phyloP scores from a whole-genome alignment of 2,888 invertebrate genomes.

The Rotaria socialis region DNA sequence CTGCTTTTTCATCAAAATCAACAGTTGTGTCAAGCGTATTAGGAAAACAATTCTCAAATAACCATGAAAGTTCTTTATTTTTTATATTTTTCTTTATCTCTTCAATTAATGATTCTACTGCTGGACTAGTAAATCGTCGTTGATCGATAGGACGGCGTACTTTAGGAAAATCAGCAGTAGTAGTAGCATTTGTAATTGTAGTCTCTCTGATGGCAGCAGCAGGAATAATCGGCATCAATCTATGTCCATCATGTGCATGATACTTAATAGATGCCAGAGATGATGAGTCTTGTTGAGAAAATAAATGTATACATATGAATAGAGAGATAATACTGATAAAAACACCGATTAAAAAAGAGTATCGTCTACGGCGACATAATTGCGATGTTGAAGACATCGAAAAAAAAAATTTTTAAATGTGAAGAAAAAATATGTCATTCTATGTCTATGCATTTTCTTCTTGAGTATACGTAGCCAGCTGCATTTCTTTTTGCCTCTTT shows the following conservation, averaged over 20 bases:
- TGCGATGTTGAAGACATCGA: neutral
- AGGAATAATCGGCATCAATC: neutral
- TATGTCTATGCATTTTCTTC: neutral
- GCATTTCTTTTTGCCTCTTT: neutral
- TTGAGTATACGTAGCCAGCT: neutral
- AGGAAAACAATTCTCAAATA: slow-evolving; percentile 31
- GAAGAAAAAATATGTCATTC: neutral
- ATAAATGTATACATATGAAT: neutral
- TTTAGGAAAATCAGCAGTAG: neutral
- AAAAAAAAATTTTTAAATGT: too few relatives aligned
- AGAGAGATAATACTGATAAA: neutral
- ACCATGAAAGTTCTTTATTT: slow-evolving; percentile 20
- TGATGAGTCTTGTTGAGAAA: neutral
- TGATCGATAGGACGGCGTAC: neutral
- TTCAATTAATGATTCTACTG: neutral
- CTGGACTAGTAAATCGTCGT: neutral
- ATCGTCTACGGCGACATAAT: neutral
- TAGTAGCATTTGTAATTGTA: too few relatives aligned
- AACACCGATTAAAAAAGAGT: neutral
- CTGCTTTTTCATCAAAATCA: neutral
- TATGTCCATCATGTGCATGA: neutral
- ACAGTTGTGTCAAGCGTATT: slow-evolving; percentile 28
- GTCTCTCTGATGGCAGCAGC: neutral
- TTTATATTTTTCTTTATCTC: neutral
- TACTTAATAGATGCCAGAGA: neutral